Conservation (phyloP, 2,113 vertebrate genomes). For the Misgurnus mizolepis region DNA sequence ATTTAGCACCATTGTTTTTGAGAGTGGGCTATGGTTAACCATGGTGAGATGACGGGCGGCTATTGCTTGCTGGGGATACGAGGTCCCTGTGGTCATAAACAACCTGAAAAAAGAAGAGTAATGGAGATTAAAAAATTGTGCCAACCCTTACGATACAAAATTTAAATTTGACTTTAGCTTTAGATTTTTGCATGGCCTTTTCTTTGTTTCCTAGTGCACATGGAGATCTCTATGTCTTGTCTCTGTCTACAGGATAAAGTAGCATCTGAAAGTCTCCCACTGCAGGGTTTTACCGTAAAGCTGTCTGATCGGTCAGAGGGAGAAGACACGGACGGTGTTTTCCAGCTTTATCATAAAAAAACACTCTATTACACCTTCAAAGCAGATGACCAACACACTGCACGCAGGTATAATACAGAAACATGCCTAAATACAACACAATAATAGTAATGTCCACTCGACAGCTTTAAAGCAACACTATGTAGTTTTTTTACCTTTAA, state of each 20-base stretch:
- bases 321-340: slow-evolving; percentile 76
- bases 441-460: too few species aligned
- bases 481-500: too few species aligned
- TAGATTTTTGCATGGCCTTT: neutral
- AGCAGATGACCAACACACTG: slow-evolving; percentile 84
- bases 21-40: too few species aligned
- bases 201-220: neutral
- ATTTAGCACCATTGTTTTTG: too few species aligned
- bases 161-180: neutral
- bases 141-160: neutral
- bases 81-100: neutral
- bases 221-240: slow-evolving; percentile 2
- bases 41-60: too few species aligned
- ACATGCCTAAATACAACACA: too few species aligned
- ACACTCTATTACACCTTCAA: slow-evolving; percentile 93
- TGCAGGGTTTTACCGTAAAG: slow-evolving; percentile 92
- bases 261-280: slow-evolving; percentile 90
- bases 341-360: slow-evolving; percentile 97
- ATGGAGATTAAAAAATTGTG: neutral
- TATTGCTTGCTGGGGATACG: too few species aligned
- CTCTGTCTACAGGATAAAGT: slow-evolving; percentile 82
- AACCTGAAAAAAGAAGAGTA: neutral
- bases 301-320: slow-evolving; percentile 79
- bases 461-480: too few species aligned
- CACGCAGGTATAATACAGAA: slow-evolving; percentile 81